A percentile compares a stretch with the other conserved stretches of the same genome.
Conservation (phyloP, 2,797 vertebrate species). For the Artibeus lituratus region DNA sequence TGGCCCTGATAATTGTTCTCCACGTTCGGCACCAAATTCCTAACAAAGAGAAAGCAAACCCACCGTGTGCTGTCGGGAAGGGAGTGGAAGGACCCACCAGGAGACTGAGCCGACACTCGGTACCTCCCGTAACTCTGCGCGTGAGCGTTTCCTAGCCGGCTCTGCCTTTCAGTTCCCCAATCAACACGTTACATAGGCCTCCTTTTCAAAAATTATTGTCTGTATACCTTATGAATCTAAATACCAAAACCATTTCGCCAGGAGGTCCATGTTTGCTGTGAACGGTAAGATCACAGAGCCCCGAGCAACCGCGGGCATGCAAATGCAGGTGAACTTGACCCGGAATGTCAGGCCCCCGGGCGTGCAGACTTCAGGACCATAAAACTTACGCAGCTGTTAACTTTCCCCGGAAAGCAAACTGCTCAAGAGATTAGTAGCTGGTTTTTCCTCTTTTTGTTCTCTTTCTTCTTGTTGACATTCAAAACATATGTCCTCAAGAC, state of each 20-base stretch:
- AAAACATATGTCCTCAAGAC: constrained; percentile 32
- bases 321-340: not conserved
- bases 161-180: constrained; percentile 36
- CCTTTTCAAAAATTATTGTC: constrained; percentile 25
- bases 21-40: constrained; percentile 27
- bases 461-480: constrained; percentile 38
- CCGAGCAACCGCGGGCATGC: not conserved
- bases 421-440: not conserved
- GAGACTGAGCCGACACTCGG: constrained; percentile 34
- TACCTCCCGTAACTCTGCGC: not conserved
- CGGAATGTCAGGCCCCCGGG: not conserved
- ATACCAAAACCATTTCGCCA: constrained; percentile 27
- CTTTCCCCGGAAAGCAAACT: constrained; percentile 54
- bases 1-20: constrained; percentile 23
- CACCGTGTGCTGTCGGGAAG: not conserved
- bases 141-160: constrained; percentile 20
- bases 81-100: constrained; percentile 18
- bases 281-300: constrained; percentile 18
- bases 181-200: constrained; percentile 41
- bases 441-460: constrained; percentile 34
- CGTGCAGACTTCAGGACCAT: not conserved
- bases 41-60: constrained; percentile 46
- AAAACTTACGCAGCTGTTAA: constrained; percentile 42
- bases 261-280: not conserved
- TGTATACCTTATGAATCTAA: not conserved